Evolutionary conservation across 2,113 vertebrate species (phyloP), one percentile per base, ranked within the genome.

Genomic region (Gila orcuttii): DNA sequence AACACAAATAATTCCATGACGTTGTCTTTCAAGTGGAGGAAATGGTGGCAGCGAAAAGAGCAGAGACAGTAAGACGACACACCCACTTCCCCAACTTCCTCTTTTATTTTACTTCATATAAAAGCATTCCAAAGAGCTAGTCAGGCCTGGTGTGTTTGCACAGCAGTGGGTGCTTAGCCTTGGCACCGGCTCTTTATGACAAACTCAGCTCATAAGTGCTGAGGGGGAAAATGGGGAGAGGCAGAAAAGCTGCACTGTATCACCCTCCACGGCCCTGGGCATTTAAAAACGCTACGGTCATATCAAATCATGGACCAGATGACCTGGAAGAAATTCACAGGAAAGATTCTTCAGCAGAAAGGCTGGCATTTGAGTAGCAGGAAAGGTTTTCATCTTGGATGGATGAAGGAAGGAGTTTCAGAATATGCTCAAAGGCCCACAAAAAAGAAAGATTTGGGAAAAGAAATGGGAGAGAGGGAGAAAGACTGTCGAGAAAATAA

Each of bases 71-170:
- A 92, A 92, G 92, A 89, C 76, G 87, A 91, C 93, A 92, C 93
- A 92, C 92, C 93, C 92, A 92, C 93, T 92, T 88, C 92, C 93
- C 89, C 91, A 89, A 88, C 86, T 81, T 90, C 91, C 91, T 90
- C 91, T 93, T 90, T 94, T 93, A 93, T 93, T 93, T 91, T 92
- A 93, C 89, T 93, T 94, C 93, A 94, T 93, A 94, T 93, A 92
- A 94, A 57, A 94, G 92, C 94, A 94, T 95, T 95, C 93, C 94
- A 93, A 92, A 92, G 91, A 91, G 92, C 86, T 91, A 94, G 92
- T 93, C 93, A 91, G 93, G 93, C 93, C 92, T 89, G 92, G 92
- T 92, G 91, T 95, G 93, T 95, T 96, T 94, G 95, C 94, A 91
- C 93, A 94, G 92, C 85, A 86, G 90, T 89, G 91, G 93, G 92